Evolutionary conservation across 2,888 invertebrate species (phyloP), one percentile per base, ranked within the genome.

Genomic region (Protophormia terraenovae): DNA sequence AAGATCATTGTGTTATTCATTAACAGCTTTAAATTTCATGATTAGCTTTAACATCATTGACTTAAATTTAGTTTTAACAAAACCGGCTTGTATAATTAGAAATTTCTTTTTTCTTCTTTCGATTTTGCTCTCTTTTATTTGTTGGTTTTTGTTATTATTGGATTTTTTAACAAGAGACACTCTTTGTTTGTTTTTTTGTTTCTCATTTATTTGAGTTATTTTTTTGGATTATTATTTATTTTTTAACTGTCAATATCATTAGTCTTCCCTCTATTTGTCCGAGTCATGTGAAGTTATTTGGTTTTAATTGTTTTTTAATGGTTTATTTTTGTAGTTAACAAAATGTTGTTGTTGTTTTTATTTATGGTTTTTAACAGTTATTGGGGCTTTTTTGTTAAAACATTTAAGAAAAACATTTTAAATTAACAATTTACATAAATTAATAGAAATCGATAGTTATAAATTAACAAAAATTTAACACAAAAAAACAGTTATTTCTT

Each of bases 301-400:
- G n/a, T n/a, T 76, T 76, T 76, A 76, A 84, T 76, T 71, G 73
- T 84, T 64, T 72, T 80, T 80, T 76, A 47, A 76, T 84, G 64
- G 29, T 84, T 80, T 53, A 24, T 50, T 67, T 66, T 50, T 32
- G 60, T 60, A 19, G 3, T 58, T 50, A 27, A 32, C 12, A 24
- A 55, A 24, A 55, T 47, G 62, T 27, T 73, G 55, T 72, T 64
- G 2, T 62, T 38, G 3, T 19, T 78, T 3, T 12, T 47, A 62
- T 60, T 14, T 35, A 35, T 64, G 32, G 3, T 24, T 58, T 58
- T 14, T 29, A 67, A 24, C 16, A 29, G 60, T 38, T 60, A 71
- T 47, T 7, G 1, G 16, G n/a, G 1, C 0, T 55, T 55, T 55
- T 29, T 24, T 75, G 58, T 67, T 32, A 47, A 47, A 10, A 19